These are phyloP conservation scores for Sesamia inferens DNA, from an alignment of 2,888 invertebrate genomes.

Conservation along the genomic window DNA sequence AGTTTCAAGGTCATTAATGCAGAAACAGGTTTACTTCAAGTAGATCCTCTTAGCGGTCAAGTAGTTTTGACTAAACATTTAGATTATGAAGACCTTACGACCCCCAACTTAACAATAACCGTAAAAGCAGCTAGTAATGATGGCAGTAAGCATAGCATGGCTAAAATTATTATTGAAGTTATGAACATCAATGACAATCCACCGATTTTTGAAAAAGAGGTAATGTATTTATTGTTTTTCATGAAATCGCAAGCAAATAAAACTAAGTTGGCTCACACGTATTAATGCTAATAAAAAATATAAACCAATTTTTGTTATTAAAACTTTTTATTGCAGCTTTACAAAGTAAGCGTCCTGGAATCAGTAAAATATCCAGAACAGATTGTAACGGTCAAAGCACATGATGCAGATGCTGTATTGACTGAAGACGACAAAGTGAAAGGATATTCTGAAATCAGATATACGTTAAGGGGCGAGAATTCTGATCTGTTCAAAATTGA, in stretches of 20 bases:
- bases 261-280: no score
- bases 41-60: conserved; percentile 92
- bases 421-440: conserved; percentile 89
- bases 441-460: conserved; percentile 93
- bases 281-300: no score
- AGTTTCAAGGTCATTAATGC: conserved; percentile 90
- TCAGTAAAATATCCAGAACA: conserved; percentile 92
- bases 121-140: conserved; percentile 89
- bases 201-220: conserved; percentile 92
- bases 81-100: conserved; percentile 93
- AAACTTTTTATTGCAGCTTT: conserved; percentile 84
- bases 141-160: conserved; percentile 90
- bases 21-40: conserved; percentile 88
- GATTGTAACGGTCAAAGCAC: conserved; percentile 92
- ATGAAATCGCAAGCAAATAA: background rate
- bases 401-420: conserved; percentile 92
- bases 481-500: conserved; percentile 93
- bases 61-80: conserved; percentile 93
- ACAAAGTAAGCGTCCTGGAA: conserved; percentile 93
- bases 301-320: background rate
- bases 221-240: conserved; percentile 65
- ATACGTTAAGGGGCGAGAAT: conserved; percentile 93
- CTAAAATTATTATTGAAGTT: conserved; percentile 92
- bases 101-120: conserved; percentile 89
- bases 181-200: conserved; percentile 94